Evolutionary conservation across 2,888 invertebrate species (phyloP), one percentile per base, ranked within the genome.

Genomic region (Keiferia lycopersicella): DNA sequence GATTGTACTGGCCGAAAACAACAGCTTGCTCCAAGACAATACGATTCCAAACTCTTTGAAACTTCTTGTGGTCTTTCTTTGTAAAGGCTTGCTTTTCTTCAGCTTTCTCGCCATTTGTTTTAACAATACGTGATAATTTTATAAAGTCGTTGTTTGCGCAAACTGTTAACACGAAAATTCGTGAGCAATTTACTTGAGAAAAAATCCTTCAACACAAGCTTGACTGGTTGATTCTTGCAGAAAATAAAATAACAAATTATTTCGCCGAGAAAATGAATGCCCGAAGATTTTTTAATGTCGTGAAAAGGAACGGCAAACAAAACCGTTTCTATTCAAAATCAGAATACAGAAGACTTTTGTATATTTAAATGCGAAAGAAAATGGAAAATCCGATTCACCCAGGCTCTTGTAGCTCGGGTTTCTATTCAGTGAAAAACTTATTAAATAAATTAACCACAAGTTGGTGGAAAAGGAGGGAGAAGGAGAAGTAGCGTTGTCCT

Each of bases 361-460:
- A 74, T 70, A 66, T 61, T 65, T 63, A 71, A 68, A 72, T 72
- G 73, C 70, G 77, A 79, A 78, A 78, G 73, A 84, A 83, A 83
- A 86, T 80, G 82, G 81, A 86, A 85, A 83, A 78, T 83, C 82
- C 81, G 80, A 83, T 88, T 87, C 88, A 87, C 82, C 75, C 76
- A 75, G 38, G 59, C 82, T 80, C 82, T 56, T 56, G 76, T 70
- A 75, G 76, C 77, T 74, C 75, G 77, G 70, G 76, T 78, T 71
- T 82, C 87, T 85, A 88, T 90, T 90, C 90, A 90, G 81, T 80
- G 61, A 85, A 83, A 82, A 87, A 87, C 88, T 90, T 90, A 89
- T 89, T 89, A 87, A 89, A 89, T 89, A 89, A 89, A 90, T 89
- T 89, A 88, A 89, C 88, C 87, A 80, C 87, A 88, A 87, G 84